Percentiles rank a stretch among this genome's conserved stretches.
phyloP scores from a whole-genome alignment of 2,888 invertebrate genomes.

The Epsilonema sp. region DNA sequence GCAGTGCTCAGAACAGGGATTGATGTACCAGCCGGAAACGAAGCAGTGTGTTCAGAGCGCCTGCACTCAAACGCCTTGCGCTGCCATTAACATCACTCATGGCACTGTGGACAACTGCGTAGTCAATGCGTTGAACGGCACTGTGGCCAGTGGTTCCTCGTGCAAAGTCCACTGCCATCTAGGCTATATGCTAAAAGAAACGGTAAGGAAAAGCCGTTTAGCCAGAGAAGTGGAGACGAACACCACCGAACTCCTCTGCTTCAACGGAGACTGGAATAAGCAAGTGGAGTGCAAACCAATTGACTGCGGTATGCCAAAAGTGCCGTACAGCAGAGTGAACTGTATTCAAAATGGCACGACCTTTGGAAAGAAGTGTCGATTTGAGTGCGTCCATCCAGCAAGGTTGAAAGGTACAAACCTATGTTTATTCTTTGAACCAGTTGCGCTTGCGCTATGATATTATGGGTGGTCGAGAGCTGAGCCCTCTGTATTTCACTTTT shows the following conservation, averaged over 20 bases:
- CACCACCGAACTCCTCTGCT: neutral
- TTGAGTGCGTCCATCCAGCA: constrained; percentile 2
- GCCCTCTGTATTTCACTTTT: too few species aligned
- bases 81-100: neutral
- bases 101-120: too few species aligned
- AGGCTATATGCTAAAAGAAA: too few species aligned
- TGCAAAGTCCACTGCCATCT: too few species aligned
- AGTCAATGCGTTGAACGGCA: too few species aligned
- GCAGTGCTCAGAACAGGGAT: neutral
- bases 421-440: neutral
- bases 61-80: constrained; percentile 3
- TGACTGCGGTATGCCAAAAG: constrained; percentile 4
- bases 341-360: constrained; percentile 7
- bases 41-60: neutral
- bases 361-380: constrained; percentile 2
- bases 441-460: neutral
- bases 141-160: too few species aligned
- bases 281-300: too few species aligned
- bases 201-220: too few species aligned
- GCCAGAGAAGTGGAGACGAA: too few species aligned
- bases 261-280: neutral
- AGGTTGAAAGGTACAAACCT: neutral
- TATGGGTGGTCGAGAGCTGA: too few species aligned
- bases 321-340: constrained; percentile 1
- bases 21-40: constrained; percentile 1